Percentiles rank a stretch among this genome's conserved stretches.
phyloP scores from a whole-genome alignment of 2,113 vertebrate species.

The Epinephelus fuscoguttatus region DNA sequence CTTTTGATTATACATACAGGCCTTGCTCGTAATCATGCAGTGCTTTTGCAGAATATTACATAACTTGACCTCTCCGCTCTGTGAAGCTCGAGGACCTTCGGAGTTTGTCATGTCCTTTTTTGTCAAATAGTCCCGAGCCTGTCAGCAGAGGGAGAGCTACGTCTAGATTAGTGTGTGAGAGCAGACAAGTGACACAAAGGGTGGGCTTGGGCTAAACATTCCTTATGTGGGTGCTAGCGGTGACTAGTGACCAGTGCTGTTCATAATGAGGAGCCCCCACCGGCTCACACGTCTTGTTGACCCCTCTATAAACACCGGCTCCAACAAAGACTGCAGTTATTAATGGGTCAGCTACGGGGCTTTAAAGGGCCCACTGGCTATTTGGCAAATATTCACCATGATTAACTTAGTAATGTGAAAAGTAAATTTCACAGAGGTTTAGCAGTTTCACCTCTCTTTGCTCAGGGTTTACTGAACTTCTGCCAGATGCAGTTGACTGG shows the following conservation, averaged over 20 bases:
- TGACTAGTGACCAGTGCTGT: slow-evolving; percentile 20
- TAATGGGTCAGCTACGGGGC: slow-evolving; percentile 40
- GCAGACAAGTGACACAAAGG: slow-evolving; percentile 47
- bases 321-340: slow-evolving; percentile 52
- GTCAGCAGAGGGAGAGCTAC: slow-evolving; percentile 8
- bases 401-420: slow-evolving; percentile 47
- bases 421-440: slow-evolving; percentile 34
- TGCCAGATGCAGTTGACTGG: not conserved
- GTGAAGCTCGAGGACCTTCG: not conserved
- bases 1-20: slow-evolving; percentile 2
- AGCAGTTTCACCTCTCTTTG: slow-evolving; percentile 9
- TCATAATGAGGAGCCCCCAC: slow-evolving; percentile 52
- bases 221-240: slow-evolving; percentile 62
- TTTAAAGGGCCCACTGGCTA: slow-evolving; percentile 35
- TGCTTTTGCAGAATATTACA: slow-evolving; percentile 16
- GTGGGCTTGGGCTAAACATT: slow-evolving; percentile 64
- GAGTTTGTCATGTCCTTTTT: not conserved
- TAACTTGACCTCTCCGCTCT: slow-evolving; percentile 21
- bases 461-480: not conserved
- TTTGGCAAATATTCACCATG: slow-evolving; percentile 37
- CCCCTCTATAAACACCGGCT: slow-evolving; percentile 51
- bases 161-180: slow-evolving; percentile 50
- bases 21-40: not conserved
- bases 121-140: slow-evolving; percentile 14
- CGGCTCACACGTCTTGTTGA: slow-evolving; percentile 53